Base-by-base conservation (phyloP, 2,888 invertebrate species). In the Monoplex corrugatus region DNA sequence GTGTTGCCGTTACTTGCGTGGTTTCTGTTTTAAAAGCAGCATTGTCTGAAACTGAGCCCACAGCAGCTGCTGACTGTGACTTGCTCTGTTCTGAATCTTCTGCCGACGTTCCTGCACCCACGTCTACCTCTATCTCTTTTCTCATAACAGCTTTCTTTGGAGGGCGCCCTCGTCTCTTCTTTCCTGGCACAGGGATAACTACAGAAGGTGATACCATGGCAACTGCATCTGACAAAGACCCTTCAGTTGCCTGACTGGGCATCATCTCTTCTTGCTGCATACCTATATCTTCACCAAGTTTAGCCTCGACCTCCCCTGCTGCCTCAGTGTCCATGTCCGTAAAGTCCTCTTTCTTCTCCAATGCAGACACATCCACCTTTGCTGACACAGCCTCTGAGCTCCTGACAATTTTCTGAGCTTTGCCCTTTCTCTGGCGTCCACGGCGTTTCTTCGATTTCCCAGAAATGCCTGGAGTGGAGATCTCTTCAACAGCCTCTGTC, bases 161-260 rank as follows among this genome's bases (percentile, higher is more conserved):
- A 32, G 40, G 85, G 16, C 85, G 68, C 32, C 85, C 85, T 68
- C 68, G 85, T 10, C 23, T 86, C 68, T n/a, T 86, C 45, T 63
- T 86, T 38, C n/a, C 63, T 40, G 40, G 2, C 13, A 50, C 85
- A 40, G 85, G 85, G 6, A 16, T 2, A 43, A 63, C 85, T 13
- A 50, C 50, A 16, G 32, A 32, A 44, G 82, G 82, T 16, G 45
- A n/a, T 32, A 44, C 82, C 35, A 19, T 10, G n/a, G 19, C 40
- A 2, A 40, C 19, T 2, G 78, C 40, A 40, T 40, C 19, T 8
- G 38, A 40, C 40, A 78, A 2, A 8, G 83, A 19, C 6, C 50
- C 83, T 28, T 50, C 83, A 50, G 50, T 35, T 45, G 35, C 50
- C 6, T 83, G 40, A 78, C 23, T 78, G 40, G 19, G 40, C 19